Evolutionary conservation across 2,797 vertebrate species (phyloP), one percentile per base, ranked within the genome.

Genomic region (Rhadinocentrus ornatus): DNA sequence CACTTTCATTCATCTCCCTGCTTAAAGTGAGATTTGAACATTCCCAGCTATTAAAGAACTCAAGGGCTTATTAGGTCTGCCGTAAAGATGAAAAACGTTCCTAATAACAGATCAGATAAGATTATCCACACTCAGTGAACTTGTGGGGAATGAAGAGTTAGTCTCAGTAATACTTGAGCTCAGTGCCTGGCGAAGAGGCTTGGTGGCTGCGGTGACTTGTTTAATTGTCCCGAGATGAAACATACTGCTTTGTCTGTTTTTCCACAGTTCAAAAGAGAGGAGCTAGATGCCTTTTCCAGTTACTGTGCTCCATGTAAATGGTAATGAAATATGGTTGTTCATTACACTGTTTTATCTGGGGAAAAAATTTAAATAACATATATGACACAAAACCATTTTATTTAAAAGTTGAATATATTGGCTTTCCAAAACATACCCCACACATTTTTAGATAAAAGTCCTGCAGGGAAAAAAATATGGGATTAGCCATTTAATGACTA

Each of bases 101-200:
- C 86, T 91, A 92, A 92, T 92, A 94, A 86, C 71, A 58, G 75
- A 92, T 93, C 88, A 84, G 89, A 92, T 90, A 78, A 90, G 89
- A 93, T 93, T 92, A 91, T 87, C 86, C 74, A 80, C 80, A 77
- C 75, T 75, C 61, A 0, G 74, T 86, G 86, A 85, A 83, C 84
- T 87, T 57, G 73, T 64, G 29, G 41, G 46, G 74, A 78, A 86
- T 82, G 84, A 81, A 73, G 76, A 79, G 69, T 74, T 69, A 26
- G 76, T 71, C 79, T 73, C 61, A 27, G 80, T 80, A 60, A 81
- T 87, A 85, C 82, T 37, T 71, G 71, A 82, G 84, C 55, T 83
- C 83, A 76, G 75, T 61, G 76, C 73, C 79, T 74, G 72, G 78
- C 77, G 70, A 57, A 56, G 66, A 73, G 62, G 63, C 41, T n/a